These are phyloP conservation scores for Crenichthys baileyi DNA, from an alignment of 2,797 vertebrate genomes.

Conservation along the genomic window DNA sequence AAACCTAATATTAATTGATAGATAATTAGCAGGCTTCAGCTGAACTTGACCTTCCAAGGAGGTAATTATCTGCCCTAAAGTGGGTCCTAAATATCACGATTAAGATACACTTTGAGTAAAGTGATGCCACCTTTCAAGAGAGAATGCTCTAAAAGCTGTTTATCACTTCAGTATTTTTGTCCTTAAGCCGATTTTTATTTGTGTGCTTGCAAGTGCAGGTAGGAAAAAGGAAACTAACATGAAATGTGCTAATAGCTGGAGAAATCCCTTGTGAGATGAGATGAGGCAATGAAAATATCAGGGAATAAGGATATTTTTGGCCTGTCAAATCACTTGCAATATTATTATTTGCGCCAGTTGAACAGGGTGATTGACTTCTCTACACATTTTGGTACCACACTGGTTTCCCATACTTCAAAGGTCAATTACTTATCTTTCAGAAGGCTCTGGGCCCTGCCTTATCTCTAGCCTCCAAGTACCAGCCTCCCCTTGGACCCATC, in stretches of 20 bases:
- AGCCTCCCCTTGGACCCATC: slow-evolving; percentile 30
- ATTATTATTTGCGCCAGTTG: slow-evolving; percentile 4
- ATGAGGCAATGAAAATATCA: not conserved
- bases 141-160: not conserved
- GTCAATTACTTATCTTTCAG: slow-evolving; percentile 47
- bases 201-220: not conserved
- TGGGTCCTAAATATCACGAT: not conserved
- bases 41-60: not conserved
- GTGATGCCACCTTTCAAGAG: not conserved
- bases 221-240: not conserved
- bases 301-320: not conserved
- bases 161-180: not conserved
- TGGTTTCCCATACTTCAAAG: slow-evolving; percentile 26
- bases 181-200: not conserved
- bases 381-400: slow-evolving; percentile 10
- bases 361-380: slow-evolving; percentile 7
- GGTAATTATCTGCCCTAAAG: not conserved
- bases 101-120: not conserved
- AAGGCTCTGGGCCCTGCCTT: slow-evolving; percentile 34
- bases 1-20: not conserved
- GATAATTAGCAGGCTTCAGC: not conserved
- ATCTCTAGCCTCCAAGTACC: slow-evolving; percentile 54
- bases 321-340: not conserved
- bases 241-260: not conserved
- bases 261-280: not conserved